These are phyloP conservation scores for Xestia sexstrigata DNA, from an alignment of 2,888 invertebrate genomes.

Conservation along the genomic window DNA sequence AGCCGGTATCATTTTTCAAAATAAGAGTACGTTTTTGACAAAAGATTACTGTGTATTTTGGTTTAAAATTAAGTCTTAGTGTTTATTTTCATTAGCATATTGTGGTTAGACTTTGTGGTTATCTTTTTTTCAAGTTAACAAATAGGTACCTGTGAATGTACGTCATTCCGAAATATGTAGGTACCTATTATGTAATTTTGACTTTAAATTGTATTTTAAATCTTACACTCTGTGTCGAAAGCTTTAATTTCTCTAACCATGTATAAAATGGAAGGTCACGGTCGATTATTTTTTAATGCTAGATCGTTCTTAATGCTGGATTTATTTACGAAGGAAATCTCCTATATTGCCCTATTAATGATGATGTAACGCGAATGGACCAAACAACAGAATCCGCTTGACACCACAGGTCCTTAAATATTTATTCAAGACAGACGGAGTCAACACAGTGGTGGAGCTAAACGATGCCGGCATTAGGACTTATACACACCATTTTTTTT, in stretches of 20 bases:
- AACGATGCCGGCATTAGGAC: conserved; percentile 57
- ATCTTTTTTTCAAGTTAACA: not conserved
- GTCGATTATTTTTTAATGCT: not conserved
- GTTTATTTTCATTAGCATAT: not conserved
- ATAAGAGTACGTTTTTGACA: not conserved
- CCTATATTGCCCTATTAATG: conserved; percentile 55
- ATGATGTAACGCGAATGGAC: conserved; percentile 77
- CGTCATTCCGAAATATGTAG: not conserved
- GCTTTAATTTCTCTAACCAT: not conserved
- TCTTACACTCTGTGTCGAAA: not conserved
- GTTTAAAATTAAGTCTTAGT: not conserved
- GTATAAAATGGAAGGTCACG: not conserved
- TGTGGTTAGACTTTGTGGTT: not conserved
- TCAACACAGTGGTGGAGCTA: conserved; percentile 45
- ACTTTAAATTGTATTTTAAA: not conserved
- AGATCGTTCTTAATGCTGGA: not conserved
- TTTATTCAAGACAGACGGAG: conserved; percentile 71
- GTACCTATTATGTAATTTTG: not conserved
- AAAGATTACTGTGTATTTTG: not conserved
- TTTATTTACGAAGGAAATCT: conserved; percentile 10
- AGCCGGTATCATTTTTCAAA: conserved; percentile 1
- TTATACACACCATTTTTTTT: conserved; percentile 40
- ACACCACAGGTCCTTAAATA: conserved; percentile 78
- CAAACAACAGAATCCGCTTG: conserved; percentile 80
- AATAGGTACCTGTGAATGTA: not conserved